Evolutionary conservation across 2,113 vertebrate genomes (phyloP), one percentile per base, ranked within the genome.

Genomic region (Nibea albiflora): DNA sequence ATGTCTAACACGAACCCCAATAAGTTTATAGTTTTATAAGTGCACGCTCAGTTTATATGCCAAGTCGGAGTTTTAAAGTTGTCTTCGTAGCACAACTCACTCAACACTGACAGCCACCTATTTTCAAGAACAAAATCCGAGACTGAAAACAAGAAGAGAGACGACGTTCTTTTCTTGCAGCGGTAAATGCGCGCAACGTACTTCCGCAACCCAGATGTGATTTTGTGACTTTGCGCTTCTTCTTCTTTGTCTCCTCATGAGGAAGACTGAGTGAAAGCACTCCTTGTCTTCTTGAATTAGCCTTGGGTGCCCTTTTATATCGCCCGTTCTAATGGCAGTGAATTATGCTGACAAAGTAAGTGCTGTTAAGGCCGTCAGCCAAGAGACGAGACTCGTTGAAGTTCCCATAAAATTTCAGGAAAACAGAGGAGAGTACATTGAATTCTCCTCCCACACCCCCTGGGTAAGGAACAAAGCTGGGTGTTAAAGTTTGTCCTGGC

Each of bases 331-430:
- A 86, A 81, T 82, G 68, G 78, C 65, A 54, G 52, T 62, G 46
- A 90, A 85, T 89, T 79, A 83, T 71, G 66, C 79, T 84, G 87
- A 91, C 85, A 88, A 84, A 84, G 62, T 74, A 76, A 92, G 85
- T 76, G 75, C 80, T 60, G 73, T 46, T 57, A 85, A 83, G 53
- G 80, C 83, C 28, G 64, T 78, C 84, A 85, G 79, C 81, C 67
- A 80, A 84, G 79, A 87, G 57, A 66, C 35, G 66, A 72, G 50
- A 54, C 75, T 72, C 75, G 56, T 82, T 52, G 62, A 76, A 58
- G 57, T 76, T 77, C 0, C 24, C 35, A 68, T 61, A 35, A 81
- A 79, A 67, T 85, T 75, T 53, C 70, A 66, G 56, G 26, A 85
- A 83, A 81, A 71, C 56, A 75, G 46, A 56, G 31, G 46, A 78